Conservation (phyloP, 2,888 invertebrate species). For the Timema podura region DNA sequence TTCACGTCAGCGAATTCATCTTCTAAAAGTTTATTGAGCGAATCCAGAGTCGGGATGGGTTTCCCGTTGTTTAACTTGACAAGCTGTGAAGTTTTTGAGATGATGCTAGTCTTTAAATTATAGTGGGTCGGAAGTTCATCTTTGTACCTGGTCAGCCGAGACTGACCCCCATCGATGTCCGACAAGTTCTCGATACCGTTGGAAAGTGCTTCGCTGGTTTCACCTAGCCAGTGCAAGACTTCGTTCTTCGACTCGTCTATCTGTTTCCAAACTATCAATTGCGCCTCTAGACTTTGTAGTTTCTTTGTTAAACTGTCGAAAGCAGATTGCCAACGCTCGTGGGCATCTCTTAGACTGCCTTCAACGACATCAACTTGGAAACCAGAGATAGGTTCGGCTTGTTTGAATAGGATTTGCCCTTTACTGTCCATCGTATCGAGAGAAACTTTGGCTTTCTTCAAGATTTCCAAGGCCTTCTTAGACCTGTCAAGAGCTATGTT, state of each 20-base stretch:
- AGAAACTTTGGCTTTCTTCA: constrained; percentile 69
- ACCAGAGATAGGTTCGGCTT: constrained; percentile 63
- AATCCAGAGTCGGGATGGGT: constrained; percentile 63
- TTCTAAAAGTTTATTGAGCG: constrained; percentile 62
- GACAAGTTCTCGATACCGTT: constrained; percentile 71
- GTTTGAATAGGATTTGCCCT: constrained; percentile 65
- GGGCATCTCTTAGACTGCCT: constrained; percentile 49
- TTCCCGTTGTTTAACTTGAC: constrained; percentile 67
- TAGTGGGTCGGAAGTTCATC: constrained; percentile 78
- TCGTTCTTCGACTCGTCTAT: constrained; percentile 83
- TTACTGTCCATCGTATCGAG: constrained; percentile 76
- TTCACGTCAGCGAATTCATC: constrained; percentile 74
- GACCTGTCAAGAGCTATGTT: constrained; percentile 67
- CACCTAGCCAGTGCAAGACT: constrained; percentile 76
- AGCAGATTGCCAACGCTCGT: constrained; percentile 64
- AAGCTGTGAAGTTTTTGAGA: constrained; percentile 75
- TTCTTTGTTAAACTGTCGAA: constrained; percentile 68
- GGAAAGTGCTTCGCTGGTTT: constrained; percentile 72
- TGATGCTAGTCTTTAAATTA: constrained; percentile 71
- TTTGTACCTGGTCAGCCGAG: constrained; percentile 75
- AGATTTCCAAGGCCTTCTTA: constrained; percentile 68
- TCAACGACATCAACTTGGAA: constrained; percentile 55
- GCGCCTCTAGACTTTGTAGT: constrained; percentile 79
- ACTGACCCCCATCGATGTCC: constrained; percentile 76
- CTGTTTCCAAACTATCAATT: constrained; percentile 89